Evolutionary conservation across 1,140 invertebrate genomes (phyloP), one percentile per base, ranked within the genome.

Genomic region (Micrasema minimum): DNA sequence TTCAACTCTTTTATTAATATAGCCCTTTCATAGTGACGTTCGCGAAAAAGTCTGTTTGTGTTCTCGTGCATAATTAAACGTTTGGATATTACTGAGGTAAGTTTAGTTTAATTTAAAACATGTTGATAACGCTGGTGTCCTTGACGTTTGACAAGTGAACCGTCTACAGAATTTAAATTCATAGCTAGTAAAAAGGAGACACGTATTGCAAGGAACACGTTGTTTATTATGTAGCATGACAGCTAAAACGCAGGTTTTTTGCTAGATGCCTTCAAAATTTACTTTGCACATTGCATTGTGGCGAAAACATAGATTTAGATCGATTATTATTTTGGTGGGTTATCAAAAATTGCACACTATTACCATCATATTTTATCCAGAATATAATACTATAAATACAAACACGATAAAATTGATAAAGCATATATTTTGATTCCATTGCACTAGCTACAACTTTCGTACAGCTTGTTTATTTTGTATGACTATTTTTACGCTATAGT

Each of bases 101-200:
- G 64, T 66, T 51, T n/a, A 51, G 16, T 66, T 66, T 66, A 31
- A 66, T 38, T 51, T 66, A 50, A 66, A 51, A 66, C 45, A 66
- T 53, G 43, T 51, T 51, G 48, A 66, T 51, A 66, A 66, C 64
- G 64, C 51, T 51, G 64, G 35, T 66, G 64, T 66, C 64, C 64
- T 66, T 66, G 64, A 53, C 64, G 64, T 66, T 66, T 66, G 64
- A 66, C 64, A 66, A 66, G 38, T 66, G 31, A 51, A 38, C 45
- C 50, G 46, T 53, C 64, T 48, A 14, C 59, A 46, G 14, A 14
- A 18, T 14, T 5, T 35, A 20, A 59, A 35, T 12, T 59, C 38
- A 12, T 7, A 18, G 16, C 20, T 12, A 43, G 26, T 31, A 31
- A 31, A 31, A n/a, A 31, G 26, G 7, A 7, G 26, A 7, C 26